Percentiles rank a stretch among this genome's conserved stretches.
phyloP scores from a whole-genome alignment of 2,113 vertebrate genomes.

The Atherinomorus stipes region DNA sequence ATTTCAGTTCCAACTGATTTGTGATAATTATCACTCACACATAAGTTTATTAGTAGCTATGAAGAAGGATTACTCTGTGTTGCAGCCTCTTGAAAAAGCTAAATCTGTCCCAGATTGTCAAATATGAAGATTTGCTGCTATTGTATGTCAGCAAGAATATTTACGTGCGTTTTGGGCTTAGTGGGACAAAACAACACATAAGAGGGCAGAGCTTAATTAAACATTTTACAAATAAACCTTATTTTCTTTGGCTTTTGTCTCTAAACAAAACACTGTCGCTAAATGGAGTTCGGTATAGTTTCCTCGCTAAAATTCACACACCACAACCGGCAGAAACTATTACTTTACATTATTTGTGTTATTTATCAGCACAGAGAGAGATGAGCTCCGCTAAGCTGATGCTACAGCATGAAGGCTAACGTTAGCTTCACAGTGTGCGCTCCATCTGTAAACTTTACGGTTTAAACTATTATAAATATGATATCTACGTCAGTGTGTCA shows the following conservation, averaged over 20 bases:
- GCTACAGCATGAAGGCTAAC: slow-evolving; percentile 40
- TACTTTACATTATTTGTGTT: background rate
- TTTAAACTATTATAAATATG: too few species aligned
- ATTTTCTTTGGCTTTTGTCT: background rate
- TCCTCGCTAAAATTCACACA: background rate
- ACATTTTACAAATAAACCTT: background rate
- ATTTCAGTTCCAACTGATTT: too few species aligned
- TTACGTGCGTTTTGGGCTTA: too few species aligned
- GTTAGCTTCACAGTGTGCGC: slow-evolving; percentile 46
- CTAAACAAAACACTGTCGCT: background rate
- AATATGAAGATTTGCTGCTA: too few species aligned
- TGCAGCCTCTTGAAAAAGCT: too few species aligned
- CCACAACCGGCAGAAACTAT: background rate
- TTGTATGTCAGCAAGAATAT: too few species aligned
- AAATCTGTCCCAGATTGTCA: too few species aligned
- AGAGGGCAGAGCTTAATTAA: too few species aligned
- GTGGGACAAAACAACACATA: too few species aligned
- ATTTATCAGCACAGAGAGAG: background rate
- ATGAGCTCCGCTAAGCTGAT: background rate
- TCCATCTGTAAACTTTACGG: background rate
- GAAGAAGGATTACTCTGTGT: too few species aligned
- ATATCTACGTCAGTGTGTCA: background rate
- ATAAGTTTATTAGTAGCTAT: too few species aligned
- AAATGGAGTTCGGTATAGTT: background rate
- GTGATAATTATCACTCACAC: too few species aligned